Conservation (phyloP, 2,888 invertebrate genomes). For the Resseliella maxima region DNA sequence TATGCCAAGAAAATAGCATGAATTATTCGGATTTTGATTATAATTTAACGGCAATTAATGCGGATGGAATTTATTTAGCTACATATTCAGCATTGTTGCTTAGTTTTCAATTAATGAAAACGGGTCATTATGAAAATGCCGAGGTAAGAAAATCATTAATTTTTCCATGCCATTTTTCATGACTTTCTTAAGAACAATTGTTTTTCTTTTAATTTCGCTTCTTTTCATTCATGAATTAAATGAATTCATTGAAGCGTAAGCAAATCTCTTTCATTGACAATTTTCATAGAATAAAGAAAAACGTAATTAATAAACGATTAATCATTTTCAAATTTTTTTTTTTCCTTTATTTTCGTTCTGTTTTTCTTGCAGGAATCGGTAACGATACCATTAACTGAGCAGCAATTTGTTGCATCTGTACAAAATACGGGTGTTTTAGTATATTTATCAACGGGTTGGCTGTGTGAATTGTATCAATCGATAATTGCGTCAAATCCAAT, state of each 20-base stretch:
- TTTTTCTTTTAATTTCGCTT: too few species aligned
- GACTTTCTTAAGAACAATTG: constrained; percentile 42
- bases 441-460: constrained; percentile 93
- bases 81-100: constrained; percentile 87
- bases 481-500: constrained; percentile 74
- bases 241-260: too few species aligned
- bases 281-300: too few species aligned
- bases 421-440: constrained; percentile 92
- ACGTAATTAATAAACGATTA: too few species aligned
- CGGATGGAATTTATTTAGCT: constrained; percentile 93
- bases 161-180: constrained; percentile 60
- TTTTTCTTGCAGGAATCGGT: constrained; percentile 62
- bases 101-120: constrained; percentile 81
- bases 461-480: constrained; percentile 91
- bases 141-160: constrained; percentile 64
- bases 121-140: constrained; percentile 78
- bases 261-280: too few species aligned
- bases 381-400: constrained; percentile 77
- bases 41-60: constrained; percentile 82
- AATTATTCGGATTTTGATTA: constrained; percentile 69
- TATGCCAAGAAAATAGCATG: constrained; percentile 79
- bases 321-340: constrained; percentile 64
- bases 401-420: constrained; percentile 91
- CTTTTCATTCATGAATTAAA: too few species aligned
- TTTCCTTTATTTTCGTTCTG: neutral